A percentile compares a stretch with the other conserved stretches of the same genome.
Conservation (phyloP, 1,140 invertebrate species). For the Danaus melanippus region DNA sequence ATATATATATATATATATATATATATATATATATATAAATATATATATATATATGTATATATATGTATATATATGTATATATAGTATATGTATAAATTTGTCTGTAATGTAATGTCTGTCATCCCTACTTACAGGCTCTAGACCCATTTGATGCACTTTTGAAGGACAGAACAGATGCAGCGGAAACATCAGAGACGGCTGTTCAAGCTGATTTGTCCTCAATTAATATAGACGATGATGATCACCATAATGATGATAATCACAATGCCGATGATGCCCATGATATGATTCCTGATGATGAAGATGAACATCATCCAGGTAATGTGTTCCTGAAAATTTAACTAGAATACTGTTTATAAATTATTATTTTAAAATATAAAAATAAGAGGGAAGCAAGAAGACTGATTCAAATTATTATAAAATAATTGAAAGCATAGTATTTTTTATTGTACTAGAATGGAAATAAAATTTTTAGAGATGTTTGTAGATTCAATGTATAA, state of each 20-base stretch:
- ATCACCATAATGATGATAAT: conserved; percentile 40
- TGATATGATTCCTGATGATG: conserved; percentile 18
- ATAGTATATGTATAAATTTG: background rate
- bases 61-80: too few species aligned
- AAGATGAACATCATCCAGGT: conserved; percentile 42
- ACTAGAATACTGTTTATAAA: too few species aligned
- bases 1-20: too few species aligned
- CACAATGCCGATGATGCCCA: conserved; percentile 18
- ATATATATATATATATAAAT: too few species aligned
- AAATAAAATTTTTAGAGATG: too few species aligned
- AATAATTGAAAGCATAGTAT: too few species aligned
- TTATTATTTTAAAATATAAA: too few species aligned
- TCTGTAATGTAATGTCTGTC: background rate
- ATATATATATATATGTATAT: background rate
- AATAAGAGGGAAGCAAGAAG: too few species aligned
- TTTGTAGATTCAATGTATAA: too few species aligned
- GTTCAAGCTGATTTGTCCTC: conserved; percentile 28
- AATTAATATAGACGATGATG: conserved; percentile 48
- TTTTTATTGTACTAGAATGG: too few species aligned
- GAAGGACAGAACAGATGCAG: conserved; percentile 38
- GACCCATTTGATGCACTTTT: conserved; percentile 67
- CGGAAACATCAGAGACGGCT: conserved; percentile 27
- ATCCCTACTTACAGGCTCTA: conserved; percentile 41
- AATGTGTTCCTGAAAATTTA: conserved; percentile 1
- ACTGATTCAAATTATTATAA: too few species aligned